A percentile compares a stretch with the other conserved stretches of the same genome.
phyloP scores from a whole-genome alignment of 2,113 vertebrate species.

The Vidua macroura region DNA sequence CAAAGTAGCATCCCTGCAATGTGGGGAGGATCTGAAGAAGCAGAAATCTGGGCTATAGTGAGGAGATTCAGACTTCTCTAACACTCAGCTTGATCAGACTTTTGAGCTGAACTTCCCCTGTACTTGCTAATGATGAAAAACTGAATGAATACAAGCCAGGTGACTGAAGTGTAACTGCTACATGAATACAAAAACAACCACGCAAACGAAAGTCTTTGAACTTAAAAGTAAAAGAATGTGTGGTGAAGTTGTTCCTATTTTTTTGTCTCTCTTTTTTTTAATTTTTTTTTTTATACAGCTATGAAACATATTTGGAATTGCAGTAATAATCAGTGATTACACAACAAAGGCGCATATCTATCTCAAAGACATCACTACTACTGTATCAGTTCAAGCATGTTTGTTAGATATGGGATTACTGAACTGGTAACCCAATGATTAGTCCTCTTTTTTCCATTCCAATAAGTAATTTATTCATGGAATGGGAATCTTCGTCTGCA shows the following conservation, averaged over 20 bases:
- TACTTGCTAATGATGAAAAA: not conserved
- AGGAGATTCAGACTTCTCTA: not conserved
- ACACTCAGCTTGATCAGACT: not conserved
- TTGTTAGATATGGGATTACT: not conserved
- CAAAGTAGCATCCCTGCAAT: not conserved
- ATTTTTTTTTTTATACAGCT: not conserved
- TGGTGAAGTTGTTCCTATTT: not conserved
- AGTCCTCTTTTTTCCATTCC: not conserved
- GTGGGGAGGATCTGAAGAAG: not conserved
- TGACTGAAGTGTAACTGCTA: not conserved
- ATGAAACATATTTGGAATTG: not conserved
- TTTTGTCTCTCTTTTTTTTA: not conserved
- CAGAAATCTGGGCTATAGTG: not conserved
- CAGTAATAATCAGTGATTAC: not conserved
- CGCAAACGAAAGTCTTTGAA: not conserved
- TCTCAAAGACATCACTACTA: not conserved
- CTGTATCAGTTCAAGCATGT: not conserved
- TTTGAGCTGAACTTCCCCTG: not conserved
- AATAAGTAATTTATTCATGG: constrained; percentile 56
- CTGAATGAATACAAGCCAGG: not conserved
- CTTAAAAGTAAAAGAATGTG: not conserved
- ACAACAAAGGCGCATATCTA: not conserved
- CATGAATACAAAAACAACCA: rapidly evolving
- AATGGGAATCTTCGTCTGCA: constrained; percentile 15
- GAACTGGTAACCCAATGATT: not conserved